Percentiles rank a stretch among this genome's conserved stretches.
phyloP scores from a whole-genome alignment of 2,888 invertebrate species.

The Oxystoma pomonae region DNA sequence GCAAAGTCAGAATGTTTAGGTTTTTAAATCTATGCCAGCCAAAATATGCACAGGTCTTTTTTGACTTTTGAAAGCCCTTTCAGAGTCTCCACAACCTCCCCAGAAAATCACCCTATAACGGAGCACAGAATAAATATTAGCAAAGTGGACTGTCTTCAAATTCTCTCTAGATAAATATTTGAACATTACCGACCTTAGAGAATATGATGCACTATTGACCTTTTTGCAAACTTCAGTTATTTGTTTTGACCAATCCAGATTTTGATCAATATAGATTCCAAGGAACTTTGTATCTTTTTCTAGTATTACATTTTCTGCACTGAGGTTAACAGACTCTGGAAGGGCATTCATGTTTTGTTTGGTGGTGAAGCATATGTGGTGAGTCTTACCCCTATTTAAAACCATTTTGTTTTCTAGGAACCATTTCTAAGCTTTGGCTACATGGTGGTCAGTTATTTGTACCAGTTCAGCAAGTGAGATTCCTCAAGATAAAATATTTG shows the following conservation, averaged over 20 bases:
- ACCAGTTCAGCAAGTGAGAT: not conserved
- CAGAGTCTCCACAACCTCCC: too few relatives aligned
- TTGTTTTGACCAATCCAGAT: not conserved
- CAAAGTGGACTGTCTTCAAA: too few relatives aligned
- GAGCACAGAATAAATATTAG: too few relatives aligned
- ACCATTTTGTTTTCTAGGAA: not conserved
- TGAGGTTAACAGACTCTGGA: not conserved
- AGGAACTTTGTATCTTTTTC: not conserved
- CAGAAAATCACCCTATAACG: too few relatives aligned
- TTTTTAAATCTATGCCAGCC: too few relatives aligned
- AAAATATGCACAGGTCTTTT: too few relatives aligned
- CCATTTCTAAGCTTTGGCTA: not conserved
- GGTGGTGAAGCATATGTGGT: not conserved
- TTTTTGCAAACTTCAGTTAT: not conserved
- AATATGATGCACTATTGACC: not conserved
- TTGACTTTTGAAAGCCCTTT: too few relatives aligned
- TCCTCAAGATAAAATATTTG: not conserved
- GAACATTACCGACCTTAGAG: too few relatives aligned
- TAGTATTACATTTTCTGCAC: not conserved
- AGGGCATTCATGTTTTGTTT: not conserved
- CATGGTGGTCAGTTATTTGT: not conserved
- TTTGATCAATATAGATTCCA: not conserved
- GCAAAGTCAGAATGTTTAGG: too few relatives aligned
- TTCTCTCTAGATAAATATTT: too few relatives aligned
- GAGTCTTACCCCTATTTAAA: not conserved